Conservation (phyloP, 2,797 vertebrate species). For the Mustela erminea region DNA sequence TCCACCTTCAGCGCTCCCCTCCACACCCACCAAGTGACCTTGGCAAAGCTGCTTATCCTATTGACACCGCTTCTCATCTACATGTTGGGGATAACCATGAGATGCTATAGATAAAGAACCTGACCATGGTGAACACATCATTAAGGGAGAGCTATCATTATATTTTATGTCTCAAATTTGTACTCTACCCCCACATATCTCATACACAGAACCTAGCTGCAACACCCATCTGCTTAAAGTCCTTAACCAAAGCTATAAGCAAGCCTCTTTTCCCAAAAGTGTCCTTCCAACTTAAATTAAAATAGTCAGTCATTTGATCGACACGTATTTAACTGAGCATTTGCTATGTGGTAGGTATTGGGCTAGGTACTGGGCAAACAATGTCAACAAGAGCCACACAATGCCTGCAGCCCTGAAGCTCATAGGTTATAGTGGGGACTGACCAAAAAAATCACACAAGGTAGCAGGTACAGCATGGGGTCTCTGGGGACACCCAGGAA, state of each 20-base stretch:
- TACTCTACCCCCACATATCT: too few relatives aligned
- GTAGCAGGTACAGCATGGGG: too few relatives aligned
- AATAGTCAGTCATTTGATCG: not conserved
- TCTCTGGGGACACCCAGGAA: not conserved
- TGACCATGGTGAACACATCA: not conserved
- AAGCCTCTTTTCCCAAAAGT: not conserved
- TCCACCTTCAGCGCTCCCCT: not conserved
- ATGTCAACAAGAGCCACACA: not conserved
- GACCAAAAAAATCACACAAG: not conserved
- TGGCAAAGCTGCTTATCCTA: not conserved
- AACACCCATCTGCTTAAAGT: not conserved
- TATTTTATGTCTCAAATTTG: not conserved
- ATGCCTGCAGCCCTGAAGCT: too few relatives aligned
- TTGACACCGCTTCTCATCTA: not conserved
- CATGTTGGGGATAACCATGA: not conserved
- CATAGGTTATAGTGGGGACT: not conserved
- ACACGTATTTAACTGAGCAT: not conserved
- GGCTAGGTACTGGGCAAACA: not conserved
- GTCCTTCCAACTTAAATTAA: not conserved
- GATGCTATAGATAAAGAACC: not conserved
- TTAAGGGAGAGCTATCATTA: not conserved
- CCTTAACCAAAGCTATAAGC: not conserved
- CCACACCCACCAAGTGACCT: not conserved
- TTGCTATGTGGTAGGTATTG: not conserved
- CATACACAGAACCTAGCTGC: not conserved